These are phyloP conservation scores for Oryzias woworae DNA, from an alignment of 2,113 vertebrate genomes.

Conservation along the genomic window DNA sequence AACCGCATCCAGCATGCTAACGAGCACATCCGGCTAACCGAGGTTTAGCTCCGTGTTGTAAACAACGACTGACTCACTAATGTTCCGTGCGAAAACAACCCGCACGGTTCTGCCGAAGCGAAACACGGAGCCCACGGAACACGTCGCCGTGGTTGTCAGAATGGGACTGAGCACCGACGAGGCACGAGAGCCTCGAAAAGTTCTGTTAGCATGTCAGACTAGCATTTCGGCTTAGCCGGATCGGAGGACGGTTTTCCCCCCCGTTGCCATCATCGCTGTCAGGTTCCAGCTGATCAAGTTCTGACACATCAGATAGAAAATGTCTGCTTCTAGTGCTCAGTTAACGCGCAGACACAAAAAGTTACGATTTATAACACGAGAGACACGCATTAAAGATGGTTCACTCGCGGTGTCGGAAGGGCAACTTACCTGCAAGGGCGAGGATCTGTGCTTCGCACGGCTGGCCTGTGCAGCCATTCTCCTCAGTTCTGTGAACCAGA, in stretches of 20 bases:
- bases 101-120: background rate
- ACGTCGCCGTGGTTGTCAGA: background rate
- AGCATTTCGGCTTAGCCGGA: conserved; percentile 58
- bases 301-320: conserved; percentile 52
- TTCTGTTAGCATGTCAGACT: conserved; percentile 53
- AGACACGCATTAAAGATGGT: background rate
- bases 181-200: conserved; percentile 24
- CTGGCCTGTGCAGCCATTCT: conserved; percentile 83
- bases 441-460: conserved; percentile 93
- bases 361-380: conserved; percentile 1
- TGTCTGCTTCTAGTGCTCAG: conserved; percentile 31
- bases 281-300: conserved; percentile 65
- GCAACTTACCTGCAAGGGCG: conserved; percentile 92
- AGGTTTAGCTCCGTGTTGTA: conserved; percentile 61
- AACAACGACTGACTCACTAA: conserved; percentile 56
- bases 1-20: conserved; percentile 51
- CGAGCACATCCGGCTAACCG: conserved; percentile 35
- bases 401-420: conserved; percentile 9
- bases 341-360: background rate
- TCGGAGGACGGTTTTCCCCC: conserved; percentile 47
- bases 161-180: conserved; percentile 1
- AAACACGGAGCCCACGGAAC: background rate
- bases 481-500: conserved; percentile 86
- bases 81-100: conserved; percentile 30
- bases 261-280: conserved; percentile 48